phyloP scores from a whole-genome alignment of 2,797 vertebrate genomes.

The Pantherophis vulpinus region DNA sequence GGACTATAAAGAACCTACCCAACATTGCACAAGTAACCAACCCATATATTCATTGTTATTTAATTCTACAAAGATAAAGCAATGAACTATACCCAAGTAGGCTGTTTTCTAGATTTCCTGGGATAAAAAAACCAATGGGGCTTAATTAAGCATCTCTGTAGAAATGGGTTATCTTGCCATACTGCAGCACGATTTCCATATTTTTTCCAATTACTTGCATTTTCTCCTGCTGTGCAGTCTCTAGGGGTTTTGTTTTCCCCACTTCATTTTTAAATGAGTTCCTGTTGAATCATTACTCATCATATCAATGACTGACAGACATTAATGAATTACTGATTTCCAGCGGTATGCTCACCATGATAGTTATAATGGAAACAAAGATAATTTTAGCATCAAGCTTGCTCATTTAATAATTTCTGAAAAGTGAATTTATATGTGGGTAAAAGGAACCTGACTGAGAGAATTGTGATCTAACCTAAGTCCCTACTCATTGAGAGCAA shows the following conservation, averaged over 20 bases:
- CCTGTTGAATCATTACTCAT: conserved; percentile 26
- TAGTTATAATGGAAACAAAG: conserved; percentile 36
- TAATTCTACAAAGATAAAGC: background rate
- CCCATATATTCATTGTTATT: background rate
- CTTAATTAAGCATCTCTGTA: background rate
- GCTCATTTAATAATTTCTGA: conserved; percentile 33
- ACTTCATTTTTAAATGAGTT: conserved; percentile 12
- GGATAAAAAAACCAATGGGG: background rate
- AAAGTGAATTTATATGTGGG: conserved; percentile 22
- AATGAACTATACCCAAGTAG: fast-evolving
- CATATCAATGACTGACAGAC: conserved; percentile 16
- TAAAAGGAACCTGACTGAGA: conserved; percentile 16
- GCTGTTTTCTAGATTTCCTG: background rate
- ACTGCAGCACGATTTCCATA: background rate
- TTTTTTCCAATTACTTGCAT: background rate
- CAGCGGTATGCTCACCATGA: conserved; percentile 6
- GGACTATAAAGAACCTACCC: fast-evolving
- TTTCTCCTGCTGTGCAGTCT: background rate
- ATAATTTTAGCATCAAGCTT: conserved; percentile 15
- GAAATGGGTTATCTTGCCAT: background rate
- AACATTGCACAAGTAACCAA: background rate
- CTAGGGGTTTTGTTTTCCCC: conserved; percentile 9
- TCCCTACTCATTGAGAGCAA: background rate
- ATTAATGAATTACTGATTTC: conserved; percentile 31
- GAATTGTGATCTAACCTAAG: background rate